Conservation (phyloP, 2,888 invertebrate species). For the Peribatodes rhomboidaria region DNA sequence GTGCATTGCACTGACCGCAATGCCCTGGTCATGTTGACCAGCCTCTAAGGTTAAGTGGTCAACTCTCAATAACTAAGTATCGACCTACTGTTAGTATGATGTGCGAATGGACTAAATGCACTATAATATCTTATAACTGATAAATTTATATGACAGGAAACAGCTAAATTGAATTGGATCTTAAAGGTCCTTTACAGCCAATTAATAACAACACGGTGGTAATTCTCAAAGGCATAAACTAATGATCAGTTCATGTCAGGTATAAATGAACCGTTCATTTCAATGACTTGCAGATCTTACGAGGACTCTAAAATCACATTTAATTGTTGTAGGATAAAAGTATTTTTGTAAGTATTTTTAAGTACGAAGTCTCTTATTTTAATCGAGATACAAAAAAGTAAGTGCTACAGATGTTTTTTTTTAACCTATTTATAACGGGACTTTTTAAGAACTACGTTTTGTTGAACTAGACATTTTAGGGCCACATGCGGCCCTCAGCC, state of each 20-base stretch:
- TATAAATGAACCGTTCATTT: constrained; percentile 4
- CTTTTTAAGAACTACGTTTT: too few relatives aligned
- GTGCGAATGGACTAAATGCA: constrained; percentile 1
- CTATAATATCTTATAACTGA: constrained; percentile 12
- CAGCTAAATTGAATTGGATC: constrained; percentile 4
- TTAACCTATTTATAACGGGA: too few relatives aligned
- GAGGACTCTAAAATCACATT: neutral
- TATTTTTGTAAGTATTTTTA: too few relatives aligned
- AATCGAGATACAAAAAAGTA: too few relatives aligned
- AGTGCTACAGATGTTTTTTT: too few relatives aligned
- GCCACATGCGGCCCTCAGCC: too few relatives aligned
- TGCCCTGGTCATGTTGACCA: too few relatives aligned
- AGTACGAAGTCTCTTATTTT: too few relatives aligned
- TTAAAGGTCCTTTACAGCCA: constrained; percentile 11
- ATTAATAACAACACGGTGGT: constrained; percentile 11
- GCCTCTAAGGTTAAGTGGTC: neutral
- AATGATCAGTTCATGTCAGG: constrained; percentile 2
- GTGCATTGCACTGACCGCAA: neutral
- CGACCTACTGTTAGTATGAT: neutral
- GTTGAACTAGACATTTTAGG: too few relatives aligned
- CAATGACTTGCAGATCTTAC: constrained; percentile 4
- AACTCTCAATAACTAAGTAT: neutral
- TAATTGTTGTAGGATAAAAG: neutral
- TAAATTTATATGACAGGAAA: constrained; percentile 24
- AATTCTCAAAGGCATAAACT: constrained; percentile 1